Evolutionary conservation across 37 sponge, comb jelly and placozoan species (phyloP).

Genomic region (Haliclona indistincta): DNA sequence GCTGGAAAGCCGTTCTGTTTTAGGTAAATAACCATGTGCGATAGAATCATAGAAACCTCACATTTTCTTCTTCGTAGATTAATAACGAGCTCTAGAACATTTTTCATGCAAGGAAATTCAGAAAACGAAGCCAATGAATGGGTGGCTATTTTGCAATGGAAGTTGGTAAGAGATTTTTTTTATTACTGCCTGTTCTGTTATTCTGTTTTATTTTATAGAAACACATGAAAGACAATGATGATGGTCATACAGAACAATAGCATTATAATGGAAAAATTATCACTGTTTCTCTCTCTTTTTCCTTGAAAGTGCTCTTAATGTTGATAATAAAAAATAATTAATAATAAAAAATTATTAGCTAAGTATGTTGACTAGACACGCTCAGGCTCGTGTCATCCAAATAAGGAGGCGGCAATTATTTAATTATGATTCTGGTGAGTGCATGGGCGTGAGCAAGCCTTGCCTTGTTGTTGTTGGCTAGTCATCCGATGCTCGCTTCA

Average conservation of each 20-base stretch:
- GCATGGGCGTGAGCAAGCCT: too few relatives aligned
- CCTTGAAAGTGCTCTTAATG: too few relatives aligned
- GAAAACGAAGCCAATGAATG: constrained; percentile 62
- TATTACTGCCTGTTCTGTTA: background rate
- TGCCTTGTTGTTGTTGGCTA: too few relatives aligned
- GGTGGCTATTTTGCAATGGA: constrained; percentile 61
- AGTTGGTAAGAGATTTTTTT: constrained; percentile 28
- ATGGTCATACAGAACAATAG: background rate
- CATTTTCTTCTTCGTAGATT: constrained; percentile 23
- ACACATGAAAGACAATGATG: background rate
- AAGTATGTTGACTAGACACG: too few relatives aligned
- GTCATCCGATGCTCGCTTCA: too few relatives aligned
- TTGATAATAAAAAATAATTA: too few relatives aligned
- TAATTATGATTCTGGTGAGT: too few relatives aligned
- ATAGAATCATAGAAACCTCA: background rate
- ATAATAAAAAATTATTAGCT: too few relatives aligned
- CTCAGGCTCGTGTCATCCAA: too few relatives aligned
- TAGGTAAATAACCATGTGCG: constrained; percentile 19
- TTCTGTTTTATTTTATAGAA: background rate
- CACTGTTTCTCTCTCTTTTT: too few relatives aligned
- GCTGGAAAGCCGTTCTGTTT: constrained; percentile 45
- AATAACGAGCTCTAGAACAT: constrained; percentile 53
- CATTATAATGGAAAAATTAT: too few relatives aligned
- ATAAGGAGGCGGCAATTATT: too few relatives aligned
- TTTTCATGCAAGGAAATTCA: constrained; percentile 47